A percentile compares a stretch with the other conserved stretches of the same genome.
Evolutionary conservation across 2,113 vertebrate genomes (phyloP).

Genomic region (Myxocyprinus asiaticus): DNA sequence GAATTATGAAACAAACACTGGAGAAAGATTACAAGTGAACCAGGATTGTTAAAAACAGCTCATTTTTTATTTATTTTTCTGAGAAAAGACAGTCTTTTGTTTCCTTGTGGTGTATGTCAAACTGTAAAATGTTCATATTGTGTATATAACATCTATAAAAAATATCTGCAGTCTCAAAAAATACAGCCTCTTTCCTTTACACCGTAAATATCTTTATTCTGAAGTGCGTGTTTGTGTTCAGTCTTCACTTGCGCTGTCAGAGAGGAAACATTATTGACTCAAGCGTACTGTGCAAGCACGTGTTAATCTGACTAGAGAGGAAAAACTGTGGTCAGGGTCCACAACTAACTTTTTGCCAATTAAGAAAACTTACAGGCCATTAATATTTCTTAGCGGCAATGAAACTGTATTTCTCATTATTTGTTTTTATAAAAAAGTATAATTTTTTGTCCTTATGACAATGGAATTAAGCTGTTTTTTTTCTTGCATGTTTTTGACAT

Average conservation of each 20-base stretch:
- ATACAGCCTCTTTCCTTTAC: conserved; percentile 74
- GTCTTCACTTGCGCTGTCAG: conserved; percentile 12
- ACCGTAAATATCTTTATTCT: conserved; percentile 70
- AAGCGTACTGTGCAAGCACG: not conserved
- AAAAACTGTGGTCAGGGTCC: not conserved
- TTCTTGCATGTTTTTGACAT: no score
- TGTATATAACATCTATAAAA: conserved; percentile 72
- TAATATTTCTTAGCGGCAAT: no score
- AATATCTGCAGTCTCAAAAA: conserved; percentile 77
- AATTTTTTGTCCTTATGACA: no score
- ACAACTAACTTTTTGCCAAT: not conserved
- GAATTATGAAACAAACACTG: conserved; percentile 35
- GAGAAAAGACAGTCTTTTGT: conserved; percentile 48
- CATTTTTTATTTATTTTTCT: conserved; percentile 29
- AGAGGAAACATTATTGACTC: not conserved
- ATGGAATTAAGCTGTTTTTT: no score
- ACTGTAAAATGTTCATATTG: conserved; percentile 64
- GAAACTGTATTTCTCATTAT: no score
- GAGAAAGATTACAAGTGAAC: conserved; percentile 15
- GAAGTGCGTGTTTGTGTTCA: conserved; percentile 46
- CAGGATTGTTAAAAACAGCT: conserved; percentile 44
- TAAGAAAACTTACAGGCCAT: no score
- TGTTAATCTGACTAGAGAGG: not conserved
- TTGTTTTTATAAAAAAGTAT: no score
- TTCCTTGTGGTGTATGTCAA: conserved; percentile 58